A percentile compares a stretch with the other conserved stretches of the same genome.
Evolutionary conservation across 2,888 invertebrate species (phyloP).

Genomic region (Stratiomys singularior): DNA sequence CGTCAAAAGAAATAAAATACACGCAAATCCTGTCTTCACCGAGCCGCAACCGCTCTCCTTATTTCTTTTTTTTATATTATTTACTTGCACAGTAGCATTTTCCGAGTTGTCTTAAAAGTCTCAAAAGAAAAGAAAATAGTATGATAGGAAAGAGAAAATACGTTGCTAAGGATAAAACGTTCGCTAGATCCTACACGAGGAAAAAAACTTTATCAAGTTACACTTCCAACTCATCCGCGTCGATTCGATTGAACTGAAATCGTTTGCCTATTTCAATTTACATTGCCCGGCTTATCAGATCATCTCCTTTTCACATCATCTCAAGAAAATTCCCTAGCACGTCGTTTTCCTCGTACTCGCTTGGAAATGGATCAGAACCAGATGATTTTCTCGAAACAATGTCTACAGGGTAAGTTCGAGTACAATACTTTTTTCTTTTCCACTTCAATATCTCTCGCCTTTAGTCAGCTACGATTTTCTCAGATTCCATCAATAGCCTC

Average conservation of each 20-base stretch:
- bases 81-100: no score
- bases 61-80: no score
- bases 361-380: constrained; percentile 27
- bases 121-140: no score
- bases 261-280: constrained; percentile 42
- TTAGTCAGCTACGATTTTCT: not conserved
- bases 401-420: constrained; percentile 8
- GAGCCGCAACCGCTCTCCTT: no score
- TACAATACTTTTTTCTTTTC: constrained; percentile 2
- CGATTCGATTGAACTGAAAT: constrained; percentile 21
- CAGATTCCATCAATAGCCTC: constrained; percentile 16
- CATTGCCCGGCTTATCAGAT: constrained; percentile 41
- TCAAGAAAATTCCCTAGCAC: constrained; percentile 24
- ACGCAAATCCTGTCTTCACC: no score
- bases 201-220: constrained; percentile 20
- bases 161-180: no score
- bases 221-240: constrained; percentile 16
- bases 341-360: constrained; percentile 18
- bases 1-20: no score
- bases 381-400: constrained; percentile 10
- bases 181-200: not conserved
- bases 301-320: constrained; percentile 19
- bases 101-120: no score
- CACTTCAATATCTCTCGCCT: not conserved
- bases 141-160: no score